Base-by-base conservation (phyloP, 2,797 vertebrate species). In the Distichodus sexfasciatus region DNA sequence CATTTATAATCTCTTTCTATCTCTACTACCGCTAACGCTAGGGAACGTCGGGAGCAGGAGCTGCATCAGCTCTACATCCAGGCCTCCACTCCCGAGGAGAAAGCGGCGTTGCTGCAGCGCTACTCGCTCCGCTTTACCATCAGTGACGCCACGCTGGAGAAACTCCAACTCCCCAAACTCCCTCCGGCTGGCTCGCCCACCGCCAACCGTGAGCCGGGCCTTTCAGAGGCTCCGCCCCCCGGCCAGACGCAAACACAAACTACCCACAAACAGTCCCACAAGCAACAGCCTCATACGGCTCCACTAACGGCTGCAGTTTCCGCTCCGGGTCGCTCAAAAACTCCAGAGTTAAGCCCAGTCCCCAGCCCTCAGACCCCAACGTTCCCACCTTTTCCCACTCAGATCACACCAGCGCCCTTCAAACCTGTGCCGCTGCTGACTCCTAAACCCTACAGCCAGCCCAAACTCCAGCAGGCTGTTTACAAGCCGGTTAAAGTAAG, bases 101-200 rank as follows among this genome's bases (percentile, higher is more conserved):
- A 96, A 0, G 92, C 95, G 26, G 84, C 89, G 57, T 93, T 99
- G 64, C 90, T 99, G 33, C 94, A 95, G 66, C 93, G 94, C 53
- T 99, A 98, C 26, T 94, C 95, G 0, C 95, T 98, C 72, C 93
- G 95, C 68, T 99, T 98, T 83, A 96, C 95, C 72, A 96, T 99
- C 89, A 98, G 96, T 0, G 97, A 99, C 66, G 95, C 96, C 67
- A 95, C 95, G 47, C 88, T 98, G 1, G 97, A 99, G 82, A 93
- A 92, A 81, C 79, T 98, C 76, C 95, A 97, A 83, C 93, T 98
- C 94, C 90, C 90, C 90, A 95, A 92, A 91, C 92, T 91, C 72
- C 87, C 89, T 74, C 90, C n/a, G 19, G 64, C 59, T 15, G 21
- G 46, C 0, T 31, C 51, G 7, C 58, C 71, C 35, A 26, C 59